Base-by-base conservation (phyloP, 2,113 vertebrate species). In the Ascaphus truei region DNA sequence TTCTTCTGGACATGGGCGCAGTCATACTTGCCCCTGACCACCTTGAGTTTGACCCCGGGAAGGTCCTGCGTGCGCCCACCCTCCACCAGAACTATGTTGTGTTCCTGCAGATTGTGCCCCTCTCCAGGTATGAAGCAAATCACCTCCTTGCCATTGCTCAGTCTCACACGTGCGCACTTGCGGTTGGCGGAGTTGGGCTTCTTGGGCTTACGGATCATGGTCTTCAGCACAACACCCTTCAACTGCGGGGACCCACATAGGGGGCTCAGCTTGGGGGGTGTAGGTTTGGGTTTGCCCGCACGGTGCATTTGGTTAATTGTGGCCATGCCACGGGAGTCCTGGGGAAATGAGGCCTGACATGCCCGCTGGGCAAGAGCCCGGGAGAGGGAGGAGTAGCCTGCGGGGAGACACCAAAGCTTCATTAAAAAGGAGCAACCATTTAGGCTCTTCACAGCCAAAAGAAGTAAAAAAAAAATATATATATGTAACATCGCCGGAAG, bases 151-250 rank as follows among this genome's bases (percentile, higher is more conserved):
- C 96, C 94, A 0, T 85, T 92, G 72, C 93, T 94, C 6, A 98
- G 89, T 1, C 94, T 87, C 16, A 98, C 92, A 0, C 90, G 88
- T 1, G 88, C 93, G 5, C 96, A 98, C 59, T 96, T 97, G 15
- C 94, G 89, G 83, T 98, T 98, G 5, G 96, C 95, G 0, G 95
- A 98, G 85, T 98, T 98, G 36, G 96, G 96, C 31, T 98, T 98
- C 81, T 98, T 98, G 45, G 96, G 96, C 15, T 98, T 98, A 0
- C 94, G 90, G 75, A 87, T 94, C 68, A 98, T 85, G 0, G 94
- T 98, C 71, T 91, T 95, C 27, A 98, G 72, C 5, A 98, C 77
- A 12, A 96, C 90, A 0, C 89, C 96, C 37, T 98, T 98, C 3
- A 98, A 71, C 79, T 98, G 96, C 0, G 96, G 96, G 0, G 86